Evolutionary conservation across 2,797 vertebrate genomes (phyloP).

Genomic region (Arremon brunneinucha): DNA sequence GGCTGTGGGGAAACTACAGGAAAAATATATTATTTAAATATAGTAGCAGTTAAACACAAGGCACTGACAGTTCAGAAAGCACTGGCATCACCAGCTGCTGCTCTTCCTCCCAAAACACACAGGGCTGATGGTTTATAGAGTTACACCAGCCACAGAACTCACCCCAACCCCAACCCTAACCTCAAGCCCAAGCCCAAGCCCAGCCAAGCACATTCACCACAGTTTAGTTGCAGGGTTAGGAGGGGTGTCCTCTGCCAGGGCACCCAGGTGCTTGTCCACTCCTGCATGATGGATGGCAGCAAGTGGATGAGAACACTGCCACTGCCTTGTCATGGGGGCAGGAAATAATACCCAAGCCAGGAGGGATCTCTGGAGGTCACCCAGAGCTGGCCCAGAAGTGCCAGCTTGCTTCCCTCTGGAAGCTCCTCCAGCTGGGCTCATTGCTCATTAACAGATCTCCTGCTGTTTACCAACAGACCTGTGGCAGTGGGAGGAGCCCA

Average conservation of each 20-base stretch:
- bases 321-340: accelerated
- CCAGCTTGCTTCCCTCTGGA: accelerated
- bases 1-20: neutral
- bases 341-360: no score
- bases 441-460: neutral
- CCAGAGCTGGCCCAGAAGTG: neutral
- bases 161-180: no score
- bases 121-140: neutral
- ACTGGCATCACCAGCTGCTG: neutral
- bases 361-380: neutral
- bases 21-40: neutral
- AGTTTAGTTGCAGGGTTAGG: neutral
- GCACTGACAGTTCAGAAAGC: neutral
- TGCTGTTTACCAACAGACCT: neutral
- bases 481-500: neutral
- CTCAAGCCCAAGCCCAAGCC: neutral
- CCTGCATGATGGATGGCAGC: conserved; percentile 8
- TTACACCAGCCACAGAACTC: accelerated
- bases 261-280: neutral
- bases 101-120: neutral
- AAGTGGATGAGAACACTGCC: neutral
- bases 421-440: neutral
- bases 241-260: neutral
- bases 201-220: accelerated
- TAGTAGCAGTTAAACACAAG: neutral